Base-by-base conservation (phyloP, 2,888 invertebrate species). In the Ophioninae sp. region DNA sequence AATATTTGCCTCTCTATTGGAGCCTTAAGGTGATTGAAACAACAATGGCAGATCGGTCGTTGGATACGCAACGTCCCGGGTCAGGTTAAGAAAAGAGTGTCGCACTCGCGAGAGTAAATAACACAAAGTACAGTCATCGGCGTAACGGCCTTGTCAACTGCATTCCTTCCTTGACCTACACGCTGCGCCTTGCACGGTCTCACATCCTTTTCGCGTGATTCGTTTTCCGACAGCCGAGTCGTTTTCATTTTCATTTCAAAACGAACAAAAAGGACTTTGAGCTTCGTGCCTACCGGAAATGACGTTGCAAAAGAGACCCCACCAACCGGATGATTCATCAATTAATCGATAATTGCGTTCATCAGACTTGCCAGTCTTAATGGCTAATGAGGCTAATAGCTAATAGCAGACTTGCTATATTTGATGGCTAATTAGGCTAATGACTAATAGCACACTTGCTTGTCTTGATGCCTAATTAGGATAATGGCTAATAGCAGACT, bases 151-250 rank as follows among this genome's bases (percentile, higher is more conserved):
- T 92, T 92, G 92, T 91, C 90, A 91, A 90, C 90, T 91, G 88
- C 92, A 92, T 92, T 92, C 92, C 90, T 92, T 91, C 92, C 92
- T 92, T 92, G 92, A 92, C 92, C 92, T 92, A 92, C 92, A 90
- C 90, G 88, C 87, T 59, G 59, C 22, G 59, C 22, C 87, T 88
- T 86, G 63, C 87, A 83, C 79, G 87, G 87, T 87, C 87, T 86
- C 87, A 91, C 88, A 91, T 91, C 90, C 90, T 91, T 91, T 91
- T 90, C 86, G 86, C 89, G 85, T 88, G 75, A 86, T 84, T 79
- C 86, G 81, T 86, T 86, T 85, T 85, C 84, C 85, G 86, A 83
- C 83, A 20, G 22, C 74, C 44, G 37, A 64, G 68, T 41, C 9
- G 7, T 41, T 41, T 41, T 41, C 9, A 9, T 41, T 41, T 41